Base-by-base conservation (phyloP, 1,140 invertebrate genomes). In the Drosophila pandora region DNA sequence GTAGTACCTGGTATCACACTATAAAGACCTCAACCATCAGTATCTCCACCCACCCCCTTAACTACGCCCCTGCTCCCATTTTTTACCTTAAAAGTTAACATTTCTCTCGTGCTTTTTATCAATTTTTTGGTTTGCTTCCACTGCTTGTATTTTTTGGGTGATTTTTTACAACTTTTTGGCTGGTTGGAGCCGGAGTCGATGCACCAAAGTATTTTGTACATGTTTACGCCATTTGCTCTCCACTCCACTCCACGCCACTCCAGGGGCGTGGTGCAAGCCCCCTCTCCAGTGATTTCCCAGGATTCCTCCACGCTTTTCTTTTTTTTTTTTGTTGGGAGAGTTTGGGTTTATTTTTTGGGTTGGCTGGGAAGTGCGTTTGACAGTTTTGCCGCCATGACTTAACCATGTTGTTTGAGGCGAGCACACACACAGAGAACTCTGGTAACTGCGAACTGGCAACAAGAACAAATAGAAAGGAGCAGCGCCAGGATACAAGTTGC, bases 171-270 rank as follows among this genome's bases (percentile, higher is more conserved):
- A 6, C 13, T 45, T 52, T 64, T 67, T 43, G 50, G 10, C 23
- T 53, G 41, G n/a, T 34, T 52, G 28, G 9, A 8, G 21, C 48
- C 23, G 23, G 23, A 56, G 63, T 73, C 50, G 57, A 60, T 64
- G 70, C 72, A 63, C 63, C 82, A 85, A 85, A 77, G 82, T 85
- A 85, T 85, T 85, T 85, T 85, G 82, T 87, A 87, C 82, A 85
- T 87, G 82, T 85, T 87, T 85, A 85, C 73, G 82, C 77, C 82
- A 85, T 81, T 77, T 78, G 73, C 60, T 48, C 78, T 57, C 7
- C 60, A 45, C 57, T 49, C 28, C 47, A 23, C 28, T 30, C 22
- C 23, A 48, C 6, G 10, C 34, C 23, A 23, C 30, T 32, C 22
- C 25, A 39, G 45, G 10, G 45, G 43, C 43, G 59, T 17, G 17